Percentiles rank a stretch among this genome's conserved stretches.
Evolutionary conservation across 2,888 invertebrate species (phyloP).

Genomic region (Mythimna impura): DNA sequence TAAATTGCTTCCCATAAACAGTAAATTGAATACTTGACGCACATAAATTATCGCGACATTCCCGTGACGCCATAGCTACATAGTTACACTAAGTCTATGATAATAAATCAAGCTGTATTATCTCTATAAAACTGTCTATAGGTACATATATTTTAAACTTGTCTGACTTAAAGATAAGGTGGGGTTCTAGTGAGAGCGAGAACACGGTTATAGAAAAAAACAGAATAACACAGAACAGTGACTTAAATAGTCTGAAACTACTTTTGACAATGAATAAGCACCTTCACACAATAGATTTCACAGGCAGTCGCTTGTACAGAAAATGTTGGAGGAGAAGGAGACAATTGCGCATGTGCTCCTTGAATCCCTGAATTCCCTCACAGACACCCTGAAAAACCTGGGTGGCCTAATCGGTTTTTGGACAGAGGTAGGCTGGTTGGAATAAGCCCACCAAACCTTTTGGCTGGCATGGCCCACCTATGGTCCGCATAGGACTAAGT

Average conservation of each 20-base stretch:
- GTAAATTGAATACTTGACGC: constrained; percentile 37
- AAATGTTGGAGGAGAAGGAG: too few species aligned
- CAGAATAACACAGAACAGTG: not conserved
- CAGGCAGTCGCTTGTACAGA: too few species aligned
- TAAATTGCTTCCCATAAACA: constrained; percentile 31
- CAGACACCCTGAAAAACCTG: too few species aligned
- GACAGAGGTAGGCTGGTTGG: too few species aligned
- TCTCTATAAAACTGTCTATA: constrained; percentile 61
- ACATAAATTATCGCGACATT: constrained; percentile 42
- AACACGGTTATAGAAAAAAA: not conserved
- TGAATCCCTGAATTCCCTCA: too few species aligned
- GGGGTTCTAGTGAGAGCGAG: constrained; percentile 7
- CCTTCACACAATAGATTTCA: too few species aligned
- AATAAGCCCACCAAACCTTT: too few species aligned
- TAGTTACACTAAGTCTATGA: constrained; percentile 15
- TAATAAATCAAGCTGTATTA: constrained; percentile 57
- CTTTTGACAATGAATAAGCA: too few species aligned
- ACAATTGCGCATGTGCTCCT: too few species aligned
- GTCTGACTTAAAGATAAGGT: constrained; percentile 24
- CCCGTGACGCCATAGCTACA: constrained; percentile 41
- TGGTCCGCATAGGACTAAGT: too few species aligned
- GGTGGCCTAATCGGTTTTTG: too few species aligned
- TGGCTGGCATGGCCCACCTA: too few species aligned
- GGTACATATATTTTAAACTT: constrained; percentile 57
- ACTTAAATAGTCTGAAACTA: not conserved